These are phyloP conservation scores for Drosophila pachea DNA, from an alignment of 1,140 invertebrate genomes.

Conservation along the genomic window DNA sequence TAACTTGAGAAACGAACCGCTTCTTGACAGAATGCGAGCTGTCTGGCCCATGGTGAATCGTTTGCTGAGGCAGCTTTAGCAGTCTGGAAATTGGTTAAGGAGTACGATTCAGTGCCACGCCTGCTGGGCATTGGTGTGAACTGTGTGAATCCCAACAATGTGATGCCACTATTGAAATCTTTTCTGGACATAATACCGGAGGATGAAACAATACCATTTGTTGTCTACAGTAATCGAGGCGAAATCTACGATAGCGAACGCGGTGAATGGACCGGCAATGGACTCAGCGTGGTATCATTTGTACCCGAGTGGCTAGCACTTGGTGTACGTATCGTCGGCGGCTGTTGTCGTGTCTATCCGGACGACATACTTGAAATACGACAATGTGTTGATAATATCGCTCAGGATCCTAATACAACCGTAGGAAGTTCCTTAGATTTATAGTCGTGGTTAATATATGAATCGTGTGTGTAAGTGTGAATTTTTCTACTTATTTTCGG, in stretches of 20 bases:
- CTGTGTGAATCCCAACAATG: slow-evolving; percentile 85
- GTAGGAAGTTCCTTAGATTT: slow-evolving; percentile 14
- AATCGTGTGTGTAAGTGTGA: neutral
- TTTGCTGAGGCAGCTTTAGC: slow-evolving; percentile 81
- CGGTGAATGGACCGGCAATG: slow-evolving; percentile 81
- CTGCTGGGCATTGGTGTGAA: slow-evolving; percentile 91
- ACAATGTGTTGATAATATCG: slow-evolving; percentile 73
- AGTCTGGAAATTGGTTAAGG: slow-evolving; percentile 81
- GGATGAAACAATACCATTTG: slow-evolving; percentile 78
- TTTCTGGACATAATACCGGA: slow-evolving; percentile 64
- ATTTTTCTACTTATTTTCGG: slow-evolving; percentile 1
- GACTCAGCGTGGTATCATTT: slow-evolving; percentile 81
- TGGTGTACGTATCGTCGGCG: slow-evolving; percentile 86
- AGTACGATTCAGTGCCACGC: slow-evolving; percentile 80
- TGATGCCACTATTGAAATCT: slow-evolving; percentile 81
- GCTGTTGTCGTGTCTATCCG: slow-evolving; percentile 87
- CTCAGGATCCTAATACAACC: slow-evolving; percentile 27
- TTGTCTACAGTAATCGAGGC: slow-evolving; percentile 88
- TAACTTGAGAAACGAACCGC: neutral
- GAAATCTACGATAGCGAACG: slow-evolving; percentile 81
- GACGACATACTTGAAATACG: slow-evolving; percentile 82
- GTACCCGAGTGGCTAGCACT: slow-evolving; percentile 84
- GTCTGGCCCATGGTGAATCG: slow-evolving; percentile 86
- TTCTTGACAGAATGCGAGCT: slow-evolving; percentile 81
- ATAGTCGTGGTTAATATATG: neutral